These are phyloP conservation scores for Troilus luridus DNA, from an alignment of 2,888 invertebrate species.

Conservation along the genomic window DNA sequence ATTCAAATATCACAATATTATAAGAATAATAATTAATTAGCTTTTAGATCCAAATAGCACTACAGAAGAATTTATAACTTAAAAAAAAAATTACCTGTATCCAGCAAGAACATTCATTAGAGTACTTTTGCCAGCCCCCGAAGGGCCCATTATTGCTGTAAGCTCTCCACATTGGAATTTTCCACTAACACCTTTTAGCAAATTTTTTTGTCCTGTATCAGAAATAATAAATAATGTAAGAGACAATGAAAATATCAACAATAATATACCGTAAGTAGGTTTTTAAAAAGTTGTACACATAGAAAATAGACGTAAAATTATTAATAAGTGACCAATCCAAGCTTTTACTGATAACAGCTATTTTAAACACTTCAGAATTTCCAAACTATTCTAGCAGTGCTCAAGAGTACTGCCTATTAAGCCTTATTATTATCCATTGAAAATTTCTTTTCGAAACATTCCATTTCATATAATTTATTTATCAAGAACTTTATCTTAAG, in stretches of 20 bases:
- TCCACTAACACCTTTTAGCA: conserved; percentile 90
- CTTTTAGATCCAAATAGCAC: not conserved
- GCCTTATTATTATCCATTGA: too few species aligned
- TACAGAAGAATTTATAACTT: not conserved
- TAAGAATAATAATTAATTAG: not conserved
- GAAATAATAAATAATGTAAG: conserved; percentile 59
- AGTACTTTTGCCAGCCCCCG: conserved; percentile 76
- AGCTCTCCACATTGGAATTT: conserved; percentile 91
- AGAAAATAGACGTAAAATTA: not conserved
- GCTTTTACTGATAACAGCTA: too few species aligned
- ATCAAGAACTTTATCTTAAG: too few species aligned
- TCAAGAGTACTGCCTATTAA: too few species aligned
- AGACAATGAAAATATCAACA: not conserved
- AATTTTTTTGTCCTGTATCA: conserved; percentile 80
- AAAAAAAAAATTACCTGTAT: conserved; percentile 69
- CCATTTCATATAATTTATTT: too few species aligned
- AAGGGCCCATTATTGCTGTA: conserved; percentile 97
- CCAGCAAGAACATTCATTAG: conserved; percentile 73
- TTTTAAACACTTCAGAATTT: too few species aligned
- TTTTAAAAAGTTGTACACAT: not conserved
- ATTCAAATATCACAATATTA: not conserved
- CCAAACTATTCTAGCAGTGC: too few species aligned
- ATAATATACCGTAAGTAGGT: not conserved
- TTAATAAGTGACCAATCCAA: too few species aligned
- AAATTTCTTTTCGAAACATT: too few species aligned